phyloP scores from a whole-genome alignment of 2,888 invertebrate genomes.

The Steinernema hermaphroditum region DNA sequence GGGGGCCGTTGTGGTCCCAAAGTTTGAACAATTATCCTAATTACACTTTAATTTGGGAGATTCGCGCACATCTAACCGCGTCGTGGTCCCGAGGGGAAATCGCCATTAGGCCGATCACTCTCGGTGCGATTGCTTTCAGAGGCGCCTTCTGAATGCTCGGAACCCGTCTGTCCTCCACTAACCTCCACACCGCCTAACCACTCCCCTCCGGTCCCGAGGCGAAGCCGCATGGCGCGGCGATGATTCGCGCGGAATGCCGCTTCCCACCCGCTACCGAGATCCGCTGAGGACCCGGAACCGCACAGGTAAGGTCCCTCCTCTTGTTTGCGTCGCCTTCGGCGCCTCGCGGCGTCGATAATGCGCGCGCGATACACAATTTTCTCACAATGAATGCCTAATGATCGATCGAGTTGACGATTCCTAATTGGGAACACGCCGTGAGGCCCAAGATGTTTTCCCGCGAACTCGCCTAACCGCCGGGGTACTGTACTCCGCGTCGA shows the following conservation, averaged over 20 bases:
- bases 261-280: conserved; percentile 28
- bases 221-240: background rate
- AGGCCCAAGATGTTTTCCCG: background rate
- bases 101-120: conserved; percentile 29
- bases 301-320: conserved; percentile 1
- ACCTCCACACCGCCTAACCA: background rate
- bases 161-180: conserved; percentile 1
- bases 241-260: conserved; percentile 25
- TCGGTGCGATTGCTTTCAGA: conserved; percentile 22
- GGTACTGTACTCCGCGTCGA: background rate
- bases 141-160: conserved; percentile 3
- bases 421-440: background rate
- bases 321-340: background rate
- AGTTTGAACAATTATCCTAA: conserved; percentile 26
- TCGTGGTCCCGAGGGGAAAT: conserved; percentile 24
- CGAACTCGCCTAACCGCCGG: background rate
- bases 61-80: conserved; percentile 24
- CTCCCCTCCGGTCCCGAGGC: background rate
- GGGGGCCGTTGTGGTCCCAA: background rate
- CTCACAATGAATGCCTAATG: conserved; percentile 29
- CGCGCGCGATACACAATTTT: background rate
- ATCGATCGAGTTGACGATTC: conserved; percentile 19
- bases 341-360: background rate
- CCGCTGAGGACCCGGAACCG: conserved; percentile 21
- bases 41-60: conserved; percentile 21